Base-by-base conservation (phyloP, 1,140 invertebrate genomes). In the Heliconius hewitsoni region DNA sequence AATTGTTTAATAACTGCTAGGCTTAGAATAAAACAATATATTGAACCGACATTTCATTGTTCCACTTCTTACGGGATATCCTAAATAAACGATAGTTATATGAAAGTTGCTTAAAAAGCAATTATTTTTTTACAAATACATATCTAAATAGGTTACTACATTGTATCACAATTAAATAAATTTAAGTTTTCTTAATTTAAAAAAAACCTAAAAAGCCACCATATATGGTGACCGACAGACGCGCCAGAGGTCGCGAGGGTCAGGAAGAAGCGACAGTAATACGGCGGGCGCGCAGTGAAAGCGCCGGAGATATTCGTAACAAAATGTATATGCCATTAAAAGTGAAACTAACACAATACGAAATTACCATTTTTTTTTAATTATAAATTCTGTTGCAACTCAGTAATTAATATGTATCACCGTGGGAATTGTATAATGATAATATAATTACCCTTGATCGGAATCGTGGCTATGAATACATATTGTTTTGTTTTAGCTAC, bases 211-310 rank as follows among this genome's bases (percentile, higher is more conserved):
- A 19, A 57, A 57, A n/a, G 8, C 8, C n/a, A 57, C 23, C 0
- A 8, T 11, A 3, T 57, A 23, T 23, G 55, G n/a, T 30, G 27
- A 66, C 3, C 23, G 9, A 66, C 23, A 27, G 42, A 46, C 42
- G 13, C 42, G 13, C 13, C 42, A 46, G 42, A 46, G 60, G 73
- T 79, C 78, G n/a, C 57, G 57, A 75, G 73, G 78, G 78, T 79
- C 78, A 79, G 27, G 57, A 50, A 79, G 73, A 79, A 71, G 60
- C 60, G 57, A 55, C 78, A 11, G 55, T 27, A 73, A 23, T 13
- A 42, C 71, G 71, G 42, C 39, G 60, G 66, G 66, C 42, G 72
- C n/a, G 37, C 55, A 75, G 78, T 73, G 78, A 79, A 79, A 79
- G 78, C 66, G 77, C 74, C 23, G 5, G 23, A 71, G 60, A 66